Base-by-base conservation (phyloP, 2,797 vertebrate species). In the Linurgus olivaceus region DNA sequence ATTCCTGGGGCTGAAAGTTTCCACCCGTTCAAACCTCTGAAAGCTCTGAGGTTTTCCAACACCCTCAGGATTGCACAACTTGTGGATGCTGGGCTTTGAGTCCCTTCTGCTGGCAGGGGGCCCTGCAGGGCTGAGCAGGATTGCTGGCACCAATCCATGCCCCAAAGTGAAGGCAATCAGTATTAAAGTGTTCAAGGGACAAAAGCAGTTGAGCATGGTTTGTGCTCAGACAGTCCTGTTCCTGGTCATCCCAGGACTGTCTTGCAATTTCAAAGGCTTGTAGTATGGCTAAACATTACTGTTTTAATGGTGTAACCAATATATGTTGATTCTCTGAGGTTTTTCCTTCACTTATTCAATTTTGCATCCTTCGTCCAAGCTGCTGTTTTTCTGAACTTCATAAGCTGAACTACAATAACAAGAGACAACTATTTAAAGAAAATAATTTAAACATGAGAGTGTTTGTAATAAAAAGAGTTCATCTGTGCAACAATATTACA, bases 371-470 rank as follows among this genome's bases (percentile, higher is more conserved):
- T 92, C 87, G 45, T 79, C 80, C 59, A 78, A 70, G 55, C 23
- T 63, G 23, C 75, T 76, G 54, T 73, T 71, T 57, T 40, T 63
- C 38, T 65, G 45, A 66, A 54, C 67, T 90, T 84, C 57, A 20
- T 29, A 86, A 96, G 55, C 83, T 86, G 72, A 92, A 91, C 44
- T 79, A 74, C 81, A 86, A 92, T 91, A 96, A 83, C 59, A 57
- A 83, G 92, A 90, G 68, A 84, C 58, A 62, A 71, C 89, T 94
- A 95, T 96, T 97, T 97, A 96, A 96, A 97, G 87, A 72, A 92
- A 96, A 96, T 88, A 80, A 95, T 97, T 97, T 98, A 97, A 96
- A 97, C 80, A 91, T 70, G 93, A 97, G 25, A 17, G 72, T 77
- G 63, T 92, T 82, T n/a, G 8, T 90, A 96, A 96, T 96, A 94